Conservation (phyloP, 1,140 invertebrate species). For the Trypoxylus dichotomus region DNA sequence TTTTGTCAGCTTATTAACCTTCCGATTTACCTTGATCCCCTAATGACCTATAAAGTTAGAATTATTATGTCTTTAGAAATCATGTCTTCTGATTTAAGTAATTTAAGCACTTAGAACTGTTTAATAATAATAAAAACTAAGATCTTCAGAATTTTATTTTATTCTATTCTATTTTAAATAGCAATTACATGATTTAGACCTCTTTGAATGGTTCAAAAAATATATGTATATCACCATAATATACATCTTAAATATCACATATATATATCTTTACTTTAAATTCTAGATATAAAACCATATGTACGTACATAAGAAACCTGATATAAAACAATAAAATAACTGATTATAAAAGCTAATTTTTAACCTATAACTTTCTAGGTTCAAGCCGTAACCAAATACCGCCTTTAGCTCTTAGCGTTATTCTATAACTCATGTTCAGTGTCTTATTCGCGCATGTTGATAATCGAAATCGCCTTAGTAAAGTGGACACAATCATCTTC, state of each 20-base stretch:
- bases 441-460: background rate
- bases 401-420: constrained; percentile 20
- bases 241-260: background rate
- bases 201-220: no score
- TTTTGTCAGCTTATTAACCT: no score
- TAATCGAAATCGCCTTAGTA: background rate
- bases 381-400: constrained; percentile 18
- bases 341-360: background rate
- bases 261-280: background rate
- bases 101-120: no score
- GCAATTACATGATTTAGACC: no score
- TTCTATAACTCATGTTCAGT: background rate
- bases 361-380: background rate
- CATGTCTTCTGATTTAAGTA: no score
- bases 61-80: no score
- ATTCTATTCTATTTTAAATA: no score
- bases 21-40: no score
- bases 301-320: background rate
- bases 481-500: constrained; percentile 20
- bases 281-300: background rate
- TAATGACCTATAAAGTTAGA: no score
- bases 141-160: no score
- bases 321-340: background rate
- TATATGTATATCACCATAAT: no score
- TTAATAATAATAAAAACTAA: no score